Conservation (phyloP, 2,888 invertebrate species). For the Drosophila multiciliata region DNA sequence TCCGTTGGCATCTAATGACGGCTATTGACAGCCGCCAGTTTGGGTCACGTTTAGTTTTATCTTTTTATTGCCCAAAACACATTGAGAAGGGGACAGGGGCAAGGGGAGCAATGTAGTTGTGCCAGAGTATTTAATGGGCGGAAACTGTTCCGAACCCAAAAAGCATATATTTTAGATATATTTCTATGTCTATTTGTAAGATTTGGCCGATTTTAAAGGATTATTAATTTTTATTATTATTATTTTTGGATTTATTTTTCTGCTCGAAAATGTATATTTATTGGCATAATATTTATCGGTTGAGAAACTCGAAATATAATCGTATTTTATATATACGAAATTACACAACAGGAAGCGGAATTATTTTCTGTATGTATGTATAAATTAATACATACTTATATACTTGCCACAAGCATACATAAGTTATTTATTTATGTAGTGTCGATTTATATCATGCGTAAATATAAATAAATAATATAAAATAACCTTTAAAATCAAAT, state of each 20-base stretch:
- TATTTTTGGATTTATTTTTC: background rate
- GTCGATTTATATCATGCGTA: background rate
- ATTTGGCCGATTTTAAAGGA: background rate
- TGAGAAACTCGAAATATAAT: background rate
- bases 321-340: background rate
- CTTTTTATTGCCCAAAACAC: background rate
- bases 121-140: background rate
- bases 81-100: background rate
- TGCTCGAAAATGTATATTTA: background rate
- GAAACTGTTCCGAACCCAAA: background rate
- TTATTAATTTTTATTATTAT: too few species aligned
- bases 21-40: slow-evolving; percentile 50
- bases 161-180: background rate
- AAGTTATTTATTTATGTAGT: background rate
- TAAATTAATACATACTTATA: background rate
- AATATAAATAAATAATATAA: too few species aligned
- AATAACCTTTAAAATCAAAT: too few species aligned
- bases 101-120: background rate
- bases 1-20: slow-evolving; percentile 55
- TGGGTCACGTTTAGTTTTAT: slow-evolving; percentile 38
- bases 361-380: background rate
- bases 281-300: background rate
- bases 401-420: background rate
- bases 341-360: background rate
- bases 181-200: background rate